Base-by-base conservation (phyloP, 2,888 invertebrate species). In the Mellilla xanthometata region DNA sequence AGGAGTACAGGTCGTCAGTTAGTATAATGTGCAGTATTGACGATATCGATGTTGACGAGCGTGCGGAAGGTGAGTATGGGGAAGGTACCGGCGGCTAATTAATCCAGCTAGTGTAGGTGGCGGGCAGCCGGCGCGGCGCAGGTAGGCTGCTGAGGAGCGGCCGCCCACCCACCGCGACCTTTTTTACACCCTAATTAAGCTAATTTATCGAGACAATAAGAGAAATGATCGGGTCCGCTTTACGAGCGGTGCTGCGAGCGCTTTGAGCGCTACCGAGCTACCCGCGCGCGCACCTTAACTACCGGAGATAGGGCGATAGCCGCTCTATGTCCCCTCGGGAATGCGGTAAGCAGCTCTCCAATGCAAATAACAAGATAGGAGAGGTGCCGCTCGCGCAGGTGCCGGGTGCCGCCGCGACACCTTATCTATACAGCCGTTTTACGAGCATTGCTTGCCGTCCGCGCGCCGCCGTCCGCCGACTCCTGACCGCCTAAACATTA, bases 121-220 rank as follows among this genome's bases (percentile, higher is more conserved):
- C 19, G 19, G 19, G 19, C 19, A 24, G 7, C 24, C 8, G 7
- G 24, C 7, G 46, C 28, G 15, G n/a, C 15, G 34, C 35, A 32
- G 41, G 43, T 46, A 49, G 40, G 39, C 34, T 13, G 32, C 36
- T 19, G n/a, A n/a, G n/a, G n/a, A 7, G 38, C 58, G 76, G 60
- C 86, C 86, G 86, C 87, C 87, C 87, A 86, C 81, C 28, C 11
- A 11, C 73, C 66, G 75, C 65, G 68, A 66, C 70, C 70, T 84
- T 81, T 83, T 86, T 85, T 84, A 84, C 83, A 80, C 87, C 84
- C 86, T 85, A 87, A 88, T 88, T 88, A 88, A 85, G 79, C 80
- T 88, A 87, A 87, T 88, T 88, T 88, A 88, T 87, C 78, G 87
- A 77, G 81, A 85, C 86, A 85, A 84, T 83, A 80, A 81, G 77